These are phyloP conservation scores for Platorchestia sp. DNA, from an alignment of 1,140 invertebrate genomes.

Conservation along the genomic window DNA sequence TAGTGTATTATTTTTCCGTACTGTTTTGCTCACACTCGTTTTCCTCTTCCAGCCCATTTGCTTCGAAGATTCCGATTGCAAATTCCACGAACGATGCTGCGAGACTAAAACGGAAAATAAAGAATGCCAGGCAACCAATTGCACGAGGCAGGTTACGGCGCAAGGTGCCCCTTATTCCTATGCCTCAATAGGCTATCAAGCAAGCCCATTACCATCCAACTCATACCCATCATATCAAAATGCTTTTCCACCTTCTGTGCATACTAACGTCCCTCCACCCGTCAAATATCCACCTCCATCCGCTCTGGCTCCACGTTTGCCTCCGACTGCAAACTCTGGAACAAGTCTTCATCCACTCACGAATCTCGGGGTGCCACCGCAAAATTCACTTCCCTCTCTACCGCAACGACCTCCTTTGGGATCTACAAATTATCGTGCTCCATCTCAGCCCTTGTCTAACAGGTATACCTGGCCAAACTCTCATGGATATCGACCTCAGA, in stretches of 20 bases:
- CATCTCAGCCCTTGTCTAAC: not conserved
- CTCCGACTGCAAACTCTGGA: not conserved
- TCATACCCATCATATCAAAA: not conserved
- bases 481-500: not conserved
- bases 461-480: not conserved
- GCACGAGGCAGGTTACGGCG: not conserved
- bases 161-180: not conserved
- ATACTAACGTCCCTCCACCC: not conserved
- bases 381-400: not conserved
- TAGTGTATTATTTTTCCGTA: not conserved
- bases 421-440: not conserved
- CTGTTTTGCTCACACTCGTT: not conserved
- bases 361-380: not conserved
- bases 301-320: not conserved
- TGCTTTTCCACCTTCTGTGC: not conserved
- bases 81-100: not conserved
- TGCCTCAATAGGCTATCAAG: not conserved
- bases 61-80: not conserved
- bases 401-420: not conserved
- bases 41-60: conserved; percentile 6
- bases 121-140: not conserved
- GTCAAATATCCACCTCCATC: not conserved
- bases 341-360: not conserved
- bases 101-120: not conserved
- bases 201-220: not conserved